Conservation (phyloP, 2,888 invertebrate genomes). For the Diplolepis rosae region DNA sequence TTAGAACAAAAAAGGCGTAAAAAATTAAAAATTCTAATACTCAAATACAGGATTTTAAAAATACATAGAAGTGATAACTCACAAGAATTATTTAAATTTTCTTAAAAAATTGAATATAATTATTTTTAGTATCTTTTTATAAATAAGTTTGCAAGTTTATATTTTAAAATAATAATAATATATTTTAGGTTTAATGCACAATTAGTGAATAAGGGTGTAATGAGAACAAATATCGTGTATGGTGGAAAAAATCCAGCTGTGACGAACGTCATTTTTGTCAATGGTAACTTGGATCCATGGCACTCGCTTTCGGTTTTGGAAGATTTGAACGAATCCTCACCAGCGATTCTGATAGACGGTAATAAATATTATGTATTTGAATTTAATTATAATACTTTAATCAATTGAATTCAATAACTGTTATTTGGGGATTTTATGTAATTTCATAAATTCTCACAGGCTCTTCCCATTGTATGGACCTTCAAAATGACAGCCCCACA, state of each 20-base stretch:
- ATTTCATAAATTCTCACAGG: constrained; percentile 32
- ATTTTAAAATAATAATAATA: background rate
- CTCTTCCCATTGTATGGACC: constrained; percentile 42
- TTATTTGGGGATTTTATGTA: background rate
- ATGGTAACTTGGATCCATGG: constrained; percentile 79
- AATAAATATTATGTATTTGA: constrained; percentile 9
- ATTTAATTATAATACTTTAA: background rate
- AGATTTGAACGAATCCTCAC: constrained; percentile 64
- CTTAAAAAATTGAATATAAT: too few relatives aligned
- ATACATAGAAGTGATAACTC: too few relatives aligned
- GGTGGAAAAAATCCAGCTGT: constrained; percentile 75
- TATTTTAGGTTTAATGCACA: constrained; percentile 54
- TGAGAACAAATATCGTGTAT: constrained; percentile 75
- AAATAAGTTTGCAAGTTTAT: too few relatives aligned
- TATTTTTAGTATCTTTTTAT: too few relatives aligned
- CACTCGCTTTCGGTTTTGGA: constrained; percentile 75
- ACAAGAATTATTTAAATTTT: too few relatives aligned
- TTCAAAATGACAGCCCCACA: background rate
- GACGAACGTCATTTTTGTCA: constrained; percentile 77
- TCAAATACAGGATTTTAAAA: too few relatives aligned
- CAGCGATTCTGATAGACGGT: constrained; percentile 65
- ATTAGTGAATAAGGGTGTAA: constrained; percentile 70
- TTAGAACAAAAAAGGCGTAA: too few relatives aligned
- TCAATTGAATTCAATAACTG: too few relatives aligned
- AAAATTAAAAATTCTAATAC: too few relatives aligned